Evolutionary conservation across 2,113 vertebrate genomes (phyloP), one percentile per base, ranked within the genome.

Genomic region (Symphodus melops): DNA sequence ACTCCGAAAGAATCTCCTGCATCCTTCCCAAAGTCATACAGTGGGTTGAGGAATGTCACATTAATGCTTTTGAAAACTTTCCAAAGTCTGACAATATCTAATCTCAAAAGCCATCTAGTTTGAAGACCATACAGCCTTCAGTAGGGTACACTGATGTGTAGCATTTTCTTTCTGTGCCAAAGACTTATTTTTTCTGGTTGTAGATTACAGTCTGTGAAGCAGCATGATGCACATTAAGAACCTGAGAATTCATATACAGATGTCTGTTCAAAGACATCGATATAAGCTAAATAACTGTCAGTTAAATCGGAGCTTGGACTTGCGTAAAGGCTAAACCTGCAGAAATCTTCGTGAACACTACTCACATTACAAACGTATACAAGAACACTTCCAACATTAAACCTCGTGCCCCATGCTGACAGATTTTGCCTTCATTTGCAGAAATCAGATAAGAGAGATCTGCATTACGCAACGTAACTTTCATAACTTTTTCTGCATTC

Each of bases 31-130:
- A 33, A 64, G 60, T 49, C 13, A 20, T 17, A 16, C 58, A 68
- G 28, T 59, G 33, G 37, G 19, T 36, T 16, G 10, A n/a, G 11
- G 28, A 17, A 14, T 10, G 23, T 63, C 33, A 23, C 8, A 3
- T 2, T 62, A 21, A 56, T 13, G 23, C 64, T 61, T 1, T 19
- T 41, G 36, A 58, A 68, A 19, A 20, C 36, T 42, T 71, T 48
- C 69, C 16, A 37, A 20, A 51, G 16, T 62, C 62, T 57, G 21
- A 78, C 41, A 65, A 54, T 54, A 20, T 49, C 23, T 7, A 20
- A 51, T 20, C 46, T 48, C 17, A 48, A 7, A 48, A 48, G 6
- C 46, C 14, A 17, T 48, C 46, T 41, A 41, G 39, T 11, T 41
- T 9, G 11, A 41, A 41, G 39, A 9, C 39, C 39, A 41, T 8